Conservation (phyloP, 2,888 invertebrate species). For the Taenaris catops region DNA sequence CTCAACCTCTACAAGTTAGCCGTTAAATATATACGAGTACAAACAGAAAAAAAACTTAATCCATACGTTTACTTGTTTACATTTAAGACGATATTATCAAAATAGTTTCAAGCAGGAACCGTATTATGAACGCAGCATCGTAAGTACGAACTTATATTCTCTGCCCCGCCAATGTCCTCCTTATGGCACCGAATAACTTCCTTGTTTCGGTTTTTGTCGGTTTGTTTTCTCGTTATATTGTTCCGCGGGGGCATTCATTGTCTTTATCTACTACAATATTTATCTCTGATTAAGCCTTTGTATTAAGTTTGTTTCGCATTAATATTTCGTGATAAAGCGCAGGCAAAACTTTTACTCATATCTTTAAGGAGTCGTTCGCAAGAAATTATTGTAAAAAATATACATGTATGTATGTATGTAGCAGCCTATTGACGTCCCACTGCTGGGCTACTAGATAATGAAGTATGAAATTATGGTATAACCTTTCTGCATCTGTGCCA, state of each 20-base stretch:
- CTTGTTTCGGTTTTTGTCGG: conserved; percentile 16
- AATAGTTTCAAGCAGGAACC: conserved; percentile 5
- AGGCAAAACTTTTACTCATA: no score
- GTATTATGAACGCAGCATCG: conserved; percentile 28
- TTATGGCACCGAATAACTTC: conserved; percentile 42
- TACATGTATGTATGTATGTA: no score
- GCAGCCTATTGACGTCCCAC: no score
- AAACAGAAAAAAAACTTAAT: not conserved
- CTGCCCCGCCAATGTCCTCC: conserved; percentile 39
- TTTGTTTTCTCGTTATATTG: conserved; percentile 15
- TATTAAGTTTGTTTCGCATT: conserved; percentile 4
- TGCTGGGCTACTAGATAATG: no score
- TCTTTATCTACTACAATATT: conserved; percentile 12
- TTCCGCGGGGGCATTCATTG: conserved; percentile 11
- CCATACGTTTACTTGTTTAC: no score
- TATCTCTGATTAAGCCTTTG: conserved; percentile 17
- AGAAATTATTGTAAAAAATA: no score
- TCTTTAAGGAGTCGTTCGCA: no score
- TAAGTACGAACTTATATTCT: conserved; percentile 42
- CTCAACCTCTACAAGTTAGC: no score
- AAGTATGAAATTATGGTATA: no score
- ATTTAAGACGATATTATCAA: not conserved
- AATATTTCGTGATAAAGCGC: no score
- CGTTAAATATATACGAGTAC: not conserved
- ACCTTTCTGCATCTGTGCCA: no score